Evolutionary conservation across 1,140 invertebrate genomes (phyloP), one percentile per base, ranked within the genome.

Genomic region (Rhyacophila brunnea): DNA sequence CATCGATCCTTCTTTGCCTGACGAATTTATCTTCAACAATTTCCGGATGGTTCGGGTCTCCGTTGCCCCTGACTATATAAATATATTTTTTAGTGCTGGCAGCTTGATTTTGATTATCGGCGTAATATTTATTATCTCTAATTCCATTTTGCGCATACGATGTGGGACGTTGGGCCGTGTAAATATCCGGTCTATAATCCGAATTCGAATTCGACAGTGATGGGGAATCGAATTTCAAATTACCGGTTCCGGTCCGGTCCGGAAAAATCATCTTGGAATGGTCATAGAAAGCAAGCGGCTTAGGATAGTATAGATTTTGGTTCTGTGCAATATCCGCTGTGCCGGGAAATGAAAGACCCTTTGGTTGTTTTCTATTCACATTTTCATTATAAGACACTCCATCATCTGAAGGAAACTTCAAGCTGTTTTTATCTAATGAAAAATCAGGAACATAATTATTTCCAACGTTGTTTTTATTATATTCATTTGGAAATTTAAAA

Each of bases 211-310:
- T 40, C 17, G 52, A 15, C 35, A 62, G 56, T 58, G 61, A 36
- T 23, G 59, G 46, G 14, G 57, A 65, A 60, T 73, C 72, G 20
- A 76, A 67, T 66, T 66, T 68, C 20, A 76, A 60, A 54, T 74
- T 72, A 23, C 73, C 74, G 7, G 73, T 75, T 59, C 74, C 74
- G 17, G 74, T 76, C 38, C 74, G 65, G 53, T 71, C 71, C 9
- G 74, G 74, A 59, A 75, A 77, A 54, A 77, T 71, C 64, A 71
- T 69, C 56, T 64, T 64, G 19, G 57, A 50, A 23, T 60, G 59
- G 35, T 66, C 55, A 50, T 60, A 65, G 53, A 43, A 64, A 6
- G 54, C 54, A n/a, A 61, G 40, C 2, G 56, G 60, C n/a, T 45
- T 61, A 9, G 55, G 57, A 50, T 52, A 59, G 47, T 57, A 50